These are phyloP conservation scores for Eolophus roseicapilla DNA, from an alignment of 2,113 vertebrate species.

Conservation along the genomic window DNA sequence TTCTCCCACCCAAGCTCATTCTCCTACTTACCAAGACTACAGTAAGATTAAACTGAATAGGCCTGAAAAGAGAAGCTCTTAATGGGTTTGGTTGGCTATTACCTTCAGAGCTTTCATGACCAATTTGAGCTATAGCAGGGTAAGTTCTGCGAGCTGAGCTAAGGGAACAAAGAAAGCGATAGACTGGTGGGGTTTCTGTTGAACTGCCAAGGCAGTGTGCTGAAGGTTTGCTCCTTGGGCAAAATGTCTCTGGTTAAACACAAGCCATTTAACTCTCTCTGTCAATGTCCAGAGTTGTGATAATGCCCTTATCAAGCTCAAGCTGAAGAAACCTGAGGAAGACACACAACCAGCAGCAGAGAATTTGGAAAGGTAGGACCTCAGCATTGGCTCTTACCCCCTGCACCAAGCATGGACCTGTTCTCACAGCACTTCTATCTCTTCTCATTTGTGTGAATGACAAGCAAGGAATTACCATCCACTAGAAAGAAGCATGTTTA, in stretches of 20 bases:
- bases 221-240: neutral
- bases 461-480: neutral
- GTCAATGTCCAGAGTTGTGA: conserved; percentile 49
- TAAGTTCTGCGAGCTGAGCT: neutral
- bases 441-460: neutral
- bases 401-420: neutral
- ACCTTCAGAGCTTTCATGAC: neutral
- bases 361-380: neutral
- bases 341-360: neutral
- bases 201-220: neutral
- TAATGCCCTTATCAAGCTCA: conserved; percentile 62
- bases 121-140: neutral
- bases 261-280: neutral
- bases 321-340: conserved; percentile 56
- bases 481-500: neutral
- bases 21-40: neutral
- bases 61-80: neutral
- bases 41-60: neutral
- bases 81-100: neutral
- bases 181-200: neutral
- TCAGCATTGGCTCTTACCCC: neutral
- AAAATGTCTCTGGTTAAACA: neutral
- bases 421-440: neutral
- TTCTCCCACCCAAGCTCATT: neutral
- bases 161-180: neutral